Conservation (phyloP, 2,888 invertebrate species). For the Chymomyza fuscimana region DNA sequence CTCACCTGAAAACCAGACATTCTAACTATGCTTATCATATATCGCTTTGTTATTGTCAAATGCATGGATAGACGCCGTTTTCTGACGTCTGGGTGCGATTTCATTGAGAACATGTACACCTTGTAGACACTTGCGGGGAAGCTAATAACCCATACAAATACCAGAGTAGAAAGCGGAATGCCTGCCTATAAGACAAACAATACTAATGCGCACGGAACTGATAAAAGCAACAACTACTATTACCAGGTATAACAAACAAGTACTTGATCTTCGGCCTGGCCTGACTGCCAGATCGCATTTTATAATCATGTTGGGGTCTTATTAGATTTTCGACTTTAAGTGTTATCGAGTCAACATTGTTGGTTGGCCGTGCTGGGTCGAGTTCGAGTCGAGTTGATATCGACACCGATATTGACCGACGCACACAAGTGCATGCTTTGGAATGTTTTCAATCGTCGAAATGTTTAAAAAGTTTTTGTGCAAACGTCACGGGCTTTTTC, state of each 20-base stretch:
- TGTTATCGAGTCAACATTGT: neutral
- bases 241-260: conserved; percentile 25
- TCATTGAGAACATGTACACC: conserved; percentile 15
- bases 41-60: neutral
- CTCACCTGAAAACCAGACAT: neutral
- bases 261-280: neutral
- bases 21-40: neutral
- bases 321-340: conserved; percentile 23
- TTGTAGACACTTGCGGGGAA: neutral
- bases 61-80: neutral
- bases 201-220: conserved; percentile 37
- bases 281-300: neutral
- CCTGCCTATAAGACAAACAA: conserved; percentile 18
- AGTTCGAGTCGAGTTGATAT: conserved; percentile 21
- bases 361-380: conserved; percentile 22
- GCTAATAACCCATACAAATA: neutral
- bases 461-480: neutral
- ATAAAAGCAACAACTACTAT: conserved; percentile 24
- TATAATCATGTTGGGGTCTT: conserved; percentile 24
- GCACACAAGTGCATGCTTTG: neutral
- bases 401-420: conserved; percentile 17
- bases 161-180: neutral
- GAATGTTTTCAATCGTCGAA: neutral
- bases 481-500: conserved; percentile 49
- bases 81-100: neutral